These are phyloP conservation scores for Subanguina moxae DNA, from an alignment of 1,140 invertebrate genomes.

Conservation along the genomic window DNA sequence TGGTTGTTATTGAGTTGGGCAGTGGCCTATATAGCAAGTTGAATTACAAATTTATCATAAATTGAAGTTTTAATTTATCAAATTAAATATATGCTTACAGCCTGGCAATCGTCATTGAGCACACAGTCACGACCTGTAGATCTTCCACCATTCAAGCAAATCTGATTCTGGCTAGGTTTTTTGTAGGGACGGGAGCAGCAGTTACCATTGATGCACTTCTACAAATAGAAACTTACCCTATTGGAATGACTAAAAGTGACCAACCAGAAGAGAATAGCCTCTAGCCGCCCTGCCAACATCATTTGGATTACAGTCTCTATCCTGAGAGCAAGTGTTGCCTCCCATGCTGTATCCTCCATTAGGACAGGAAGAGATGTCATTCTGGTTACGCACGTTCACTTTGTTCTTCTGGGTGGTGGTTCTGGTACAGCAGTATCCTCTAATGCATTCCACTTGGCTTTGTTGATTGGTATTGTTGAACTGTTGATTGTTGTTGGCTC, in stretches of 20 bases:
- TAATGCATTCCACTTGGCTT: background rate
- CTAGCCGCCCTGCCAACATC: background rate
- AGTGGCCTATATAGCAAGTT: background rate
- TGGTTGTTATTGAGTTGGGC: background rate
- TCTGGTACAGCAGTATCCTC: background rate
- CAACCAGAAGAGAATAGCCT: background rate
- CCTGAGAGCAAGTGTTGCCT: background rate
- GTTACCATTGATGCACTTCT: background rate
- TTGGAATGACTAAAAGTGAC: background rate
- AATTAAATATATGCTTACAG: background rate
- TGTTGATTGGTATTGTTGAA: too few species aligned
- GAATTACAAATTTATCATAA: background rate
- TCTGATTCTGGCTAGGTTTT: background rate
- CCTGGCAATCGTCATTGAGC: background rate
- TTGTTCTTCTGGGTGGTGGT: background rate
- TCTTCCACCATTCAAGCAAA: background rate
- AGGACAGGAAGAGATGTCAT: background rate
- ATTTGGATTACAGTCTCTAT: background rate
- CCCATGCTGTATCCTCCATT: constrained; percentile 1
- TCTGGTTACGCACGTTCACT: background rate
- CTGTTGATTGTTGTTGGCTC: too few species aligned
- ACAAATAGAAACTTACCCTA: background rate
- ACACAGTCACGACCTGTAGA: background rate
- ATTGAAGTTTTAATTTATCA: too few species aligned
- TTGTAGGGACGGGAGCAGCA: background rate